phyloP scores from a whole-genome alignment of 1,140 invertebrate species.

The Drosophila yakuba region DNA sequence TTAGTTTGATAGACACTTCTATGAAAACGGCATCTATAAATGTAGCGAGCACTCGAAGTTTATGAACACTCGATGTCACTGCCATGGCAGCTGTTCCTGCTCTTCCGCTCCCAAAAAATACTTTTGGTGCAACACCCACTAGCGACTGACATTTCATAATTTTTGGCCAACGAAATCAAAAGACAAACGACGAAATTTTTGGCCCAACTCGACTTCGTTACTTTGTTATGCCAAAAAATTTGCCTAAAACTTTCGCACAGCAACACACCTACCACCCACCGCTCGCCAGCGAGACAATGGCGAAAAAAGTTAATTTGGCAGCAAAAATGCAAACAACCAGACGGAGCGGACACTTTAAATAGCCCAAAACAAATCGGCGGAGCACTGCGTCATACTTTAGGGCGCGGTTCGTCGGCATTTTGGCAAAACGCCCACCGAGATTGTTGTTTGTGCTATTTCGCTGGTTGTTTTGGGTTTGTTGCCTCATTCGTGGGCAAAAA shows the following conservation, averaged over 20 bases:
- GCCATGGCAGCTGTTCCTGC: conserved; percentile 25
- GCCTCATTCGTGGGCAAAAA: conserved; percentile 59
- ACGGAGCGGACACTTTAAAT: conserved; percentile 70
- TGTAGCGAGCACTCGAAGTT: conserved; percentile 29
- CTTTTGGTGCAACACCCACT: conserved; percentile 57
- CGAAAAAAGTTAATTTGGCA: conserved; percentile 82
- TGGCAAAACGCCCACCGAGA: conserved; percentile 50
- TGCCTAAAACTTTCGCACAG: conserved; percentile 62
- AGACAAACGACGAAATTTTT: conserved; percentile 64
- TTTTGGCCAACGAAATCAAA: conserved; percentile 65
- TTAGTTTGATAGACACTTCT: background rate
- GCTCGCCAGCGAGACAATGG: conserved; percentile 58
- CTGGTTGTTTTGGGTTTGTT: conserved; percentile 32
- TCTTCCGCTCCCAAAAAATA: conserved; percentile 3
- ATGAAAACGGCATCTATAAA: conserved; percentile 3
- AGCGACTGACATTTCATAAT: conserved; percentile 73
- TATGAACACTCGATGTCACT: conserved; percentile 59
- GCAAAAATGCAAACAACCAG: conserved; percentile 77
- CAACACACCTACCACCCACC: background rate
- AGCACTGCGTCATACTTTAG: conserved; percentile 73
- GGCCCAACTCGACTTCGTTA: conserved; percentile 45
- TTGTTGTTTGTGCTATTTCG: conserved; percentile 48
- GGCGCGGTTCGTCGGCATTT: conserved; percentile 51
- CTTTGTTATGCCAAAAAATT: conserved; percentile 78
- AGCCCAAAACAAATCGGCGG: conserved; percentile 55